phyloP scores from a whole-genome alignment of 1,140 invertebrate genomes.

The Pygmarrhopalites habei region DNA sequence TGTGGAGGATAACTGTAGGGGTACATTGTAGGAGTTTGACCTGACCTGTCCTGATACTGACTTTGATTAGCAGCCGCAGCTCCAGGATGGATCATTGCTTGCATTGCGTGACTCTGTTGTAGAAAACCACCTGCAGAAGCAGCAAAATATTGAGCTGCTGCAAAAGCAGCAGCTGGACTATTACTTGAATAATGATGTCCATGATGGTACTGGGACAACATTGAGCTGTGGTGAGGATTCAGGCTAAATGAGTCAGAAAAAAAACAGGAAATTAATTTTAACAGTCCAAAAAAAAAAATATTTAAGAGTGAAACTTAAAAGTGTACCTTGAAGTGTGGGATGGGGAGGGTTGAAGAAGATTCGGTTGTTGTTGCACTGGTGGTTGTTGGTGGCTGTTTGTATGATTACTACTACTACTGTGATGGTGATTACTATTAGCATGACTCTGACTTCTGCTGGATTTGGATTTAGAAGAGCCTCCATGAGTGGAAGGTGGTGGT shows the following conservation, averaged over 20 bases:
- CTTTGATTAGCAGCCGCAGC: background rate
- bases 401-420: background rate
- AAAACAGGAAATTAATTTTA: too few relatives aligned
- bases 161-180: background rate
- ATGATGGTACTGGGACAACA: slow-evolving; percentile 12
- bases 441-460: slow-evolving; percentile 3
- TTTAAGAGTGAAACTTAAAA: too few relatives aligned
- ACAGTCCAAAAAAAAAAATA: too few relatives aligned
- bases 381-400: slow-evolving; percentile 2
- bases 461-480: background rate
- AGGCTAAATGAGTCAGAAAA: too few relatives aligned
- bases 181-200: slow-evolving; percentile 1
- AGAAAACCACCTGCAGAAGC: slow-evolving; percentile 8
- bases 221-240: background rate
- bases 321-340: too few relatives aligned
- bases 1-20: slow-evolving; percentile 6
- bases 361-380: background rate
- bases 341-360: background rate
- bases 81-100: slow-evolving; percentile 18
- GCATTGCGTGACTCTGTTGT: slow-evolving; percentile 17
- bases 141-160: slow-evolving; percentile 12
- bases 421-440: too few relatives aligned
- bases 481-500: background rate
- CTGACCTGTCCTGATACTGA: slow-evolving; percentile 28
- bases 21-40: slow-evolving; percentile 19